Base-by-base conservation (phyloP, 2,888 invertebrate species). In the Automeris io region DNA sequence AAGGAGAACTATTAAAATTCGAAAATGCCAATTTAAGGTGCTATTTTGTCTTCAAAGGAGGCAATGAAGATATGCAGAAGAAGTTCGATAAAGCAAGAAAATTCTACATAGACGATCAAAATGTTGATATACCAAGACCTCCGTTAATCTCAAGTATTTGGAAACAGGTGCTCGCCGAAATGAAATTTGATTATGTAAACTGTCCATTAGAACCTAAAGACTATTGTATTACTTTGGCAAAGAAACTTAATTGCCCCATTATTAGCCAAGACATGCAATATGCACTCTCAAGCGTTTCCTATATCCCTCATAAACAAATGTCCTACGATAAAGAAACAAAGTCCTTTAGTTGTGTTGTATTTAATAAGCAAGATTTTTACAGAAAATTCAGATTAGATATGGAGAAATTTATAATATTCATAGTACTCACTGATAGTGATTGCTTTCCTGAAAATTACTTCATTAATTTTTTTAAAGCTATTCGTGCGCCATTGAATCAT, bases 41-140 rank as follows among this genome's bases (percentile, higher is more conserved):
- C 29, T 59, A 57, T 35, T 46, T 69, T 18, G 35, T 74, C n/a
- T 57, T 73, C 29, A 63, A 71, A 51, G 68, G 70, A 2, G 62
- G 68, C 1, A 51, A 62, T 16, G 12, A 36, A 9, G 41, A 58
- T 9, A 39, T 54, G 0, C 18, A 51, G 1, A 41, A 39, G 11
- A 52, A 47, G 35, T 35, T 56, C 2, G 13, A 40, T n/a, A 23
- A 42, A 32, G 9, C 16, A 21, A 2, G 39, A 37, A n/a, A 29
- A 40, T 8, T 7, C 12, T 2, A 7, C 29, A 4, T 5, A 13
- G 8, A 8, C 8, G 7, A n/a, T n/a, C n/a, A n/a, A n/a, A n/a
- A n/a, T n/a, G n/a, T n/a, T n/a, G n/a, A n/a, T n/a, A n/a, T n/a
- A n/a, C n/a, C n/a, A n/a, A n/a, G n/a, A 3, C 69, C 70, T 2